These are phyloP conservation scores for Otolemur garnettii DNA, from an alignment of 2,113 vertebrate species.

Conservation along the genomic window DNA sequence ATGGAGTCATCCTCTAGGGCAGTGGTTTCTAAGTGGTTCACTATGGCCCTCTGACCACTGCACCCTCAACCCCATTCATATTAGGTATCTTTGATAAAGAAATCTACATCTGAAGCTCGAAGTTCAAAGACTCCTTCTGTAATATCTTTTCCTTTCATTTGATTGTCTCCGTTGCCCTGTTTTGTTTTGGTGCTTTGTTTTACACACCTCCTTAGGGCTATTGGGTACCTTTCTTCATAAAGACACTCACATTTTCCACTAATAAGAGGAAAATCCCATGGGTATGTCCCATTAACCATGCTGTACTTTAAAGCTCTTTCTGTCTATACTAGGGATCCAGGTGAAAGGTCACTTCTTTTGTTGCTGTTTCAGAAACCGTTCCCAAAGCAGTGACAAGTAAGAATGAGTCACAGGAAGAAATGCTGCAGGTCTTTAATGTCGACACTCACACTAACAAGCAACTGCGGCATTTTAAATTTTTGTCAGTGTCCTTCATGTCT, in stretches of 20 bases:
- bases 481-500: conserved; percentile 95
- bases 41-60: not conserved
- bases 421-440: conserved; percentile 91
- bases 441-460: conserved; percentile 94
- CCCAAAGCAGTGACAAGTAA: conserved; percentile 71
- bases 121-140: not conserved
- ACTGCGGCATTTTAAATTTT: conserved; percentile 95
- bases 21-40: not conserved
- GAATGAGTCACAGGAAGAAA: conserved; percentile 82
- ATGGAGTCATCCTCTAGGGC: not conserved
- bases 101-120: not conserved
- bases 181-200: not conserved
- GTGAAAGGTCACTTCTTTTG: not conserved
- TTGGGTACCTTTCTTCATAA: not conserved
- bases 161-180: not conserved
- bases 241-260: not conserved
- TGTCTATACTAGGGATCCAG: not conserved
- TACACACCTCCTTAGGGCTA: not conserved
- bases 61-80: not conserved
- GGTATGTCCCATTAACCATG: not conserved
- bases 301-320: not conserved
- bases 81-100: not conserved
- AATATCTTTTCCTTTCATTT: not conserved
- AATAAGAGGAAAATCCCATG: not conserved
- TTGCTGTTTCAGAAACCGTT: conserved; percentile 83